These are phyloP conservation scores for Ranitomeya imitator DNA, from an alignment of 2,113 vertebrate genomes.

Conservation along the genomic window DNA sequence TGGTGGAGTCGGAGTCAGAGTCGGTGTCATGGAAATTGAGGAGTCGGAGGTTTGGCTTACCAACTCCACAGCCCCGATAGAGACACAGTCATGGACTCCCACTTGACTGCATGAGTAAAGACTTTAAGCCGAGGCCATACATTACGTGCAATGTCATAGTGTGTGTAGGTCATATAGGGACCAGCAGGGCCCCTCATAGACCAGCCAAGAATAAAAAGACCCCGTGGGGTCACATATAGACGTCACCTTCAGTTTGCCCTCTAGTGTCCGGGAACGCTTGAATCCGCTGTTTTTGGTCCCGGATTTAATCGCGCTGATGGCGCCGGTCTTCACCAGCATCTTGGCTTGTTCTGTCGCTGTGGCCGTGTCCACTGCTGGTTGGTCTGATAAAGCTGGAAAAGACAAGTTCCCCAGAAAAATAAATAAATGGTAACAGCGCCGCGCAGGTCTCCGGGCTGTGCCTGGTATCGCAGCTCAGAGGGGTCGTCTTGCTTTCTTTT, in stretches of 20 bases:
- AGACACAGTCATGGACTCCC: no score
- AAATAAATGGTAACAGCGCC: background rate
- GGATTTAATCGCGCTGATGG: conserved; percentile 91
- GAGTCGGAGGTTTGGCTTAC: no score
- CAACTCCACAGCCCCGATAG: no score
- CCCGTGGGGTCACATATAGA: background rate
- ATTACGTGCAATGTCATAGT: background rate
- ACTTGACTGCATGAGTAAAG: background rate
- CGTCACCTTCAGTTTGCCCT: conserved; percentile 87
- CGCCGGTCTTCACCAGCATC: conserved; percentile 90
- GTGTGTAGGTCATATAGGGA: background rate
- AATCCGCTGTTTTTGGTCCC: conserved; percentile 94
- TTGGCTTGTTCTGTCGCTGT: conserved; percentile 92
- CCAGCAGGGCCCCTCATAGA: background rate
- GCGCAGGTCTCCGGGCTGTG: background rate
- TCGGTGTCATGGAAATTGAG: no score
- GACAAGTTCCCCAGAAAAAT: background rate
- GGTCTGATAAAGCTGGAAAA: conserved; percentile 80
- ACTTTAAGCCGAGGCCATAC: background rate
- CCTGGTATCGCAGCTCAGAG: background rate
- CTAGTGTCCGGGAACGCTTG: conserved; percentile 87
- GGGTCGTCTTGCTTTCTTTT: no score
- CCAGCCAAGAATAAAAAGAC: background rate
- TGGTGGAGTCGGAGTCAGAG: no score
- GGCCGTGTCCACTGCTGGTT: conserved; percentile 88